Percentiles rank a stretch among this genome's conserved stretches.
phyloP scores from a whole-genome alignment of 2,797 vertebrate genomes.

The Xenentodon cancila region DNA sequence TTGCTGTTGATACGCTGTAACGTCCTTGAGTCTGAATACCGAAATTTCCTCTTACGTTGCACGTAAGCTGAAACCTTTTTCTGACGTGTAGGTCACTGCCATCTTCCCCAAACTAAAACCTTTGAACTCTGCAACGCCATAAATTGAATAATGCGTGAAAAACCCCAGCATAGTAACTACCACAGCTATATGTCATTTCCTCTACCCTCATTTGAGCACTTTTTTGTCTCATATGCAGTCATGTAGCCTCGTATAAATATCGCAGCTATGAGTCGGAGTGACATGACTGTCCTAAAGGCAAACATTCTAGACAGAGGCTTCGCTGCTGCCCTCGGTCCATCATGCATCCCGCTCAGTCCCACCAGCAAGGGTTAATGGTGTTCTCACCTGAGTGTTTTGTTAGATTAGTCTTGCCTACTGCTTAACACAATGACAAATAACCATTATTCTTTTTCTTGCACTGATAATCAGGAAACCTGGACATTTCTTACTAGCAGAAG shows the following conservation, averaged over 20 bases:
- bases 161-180: neutral
- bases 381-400: conserved; percentile 83
- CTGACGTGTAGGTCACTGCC: neutral
- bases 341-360: conserved; percentile 60
- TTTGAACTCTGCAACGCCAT: neutral
- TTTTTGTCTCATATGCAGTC: neutral
- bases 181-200: neutral
- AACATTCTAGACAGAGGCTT: conserved; percentile 41
- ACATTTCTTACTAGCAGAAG: conserved; percentile 97
- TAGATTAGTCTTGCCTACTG: conserved; percentile 91
- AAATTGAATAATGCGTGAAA: conserved; percentile 1
- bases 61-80: conserved; percentile 2
- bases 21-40: conserved; percentile 9
- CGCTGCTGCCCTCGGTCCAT: conserved; percentile 42
- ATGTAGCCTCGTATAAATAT: conserved; percentile 16
- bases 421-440: conserved; percentile 99
- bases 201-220: neutral
- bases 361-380: conserved; percentile 89
- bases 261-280: conserved; percentile 22
- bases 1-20: conserved; percentile 19
- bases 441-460: conserved; percentile 98
- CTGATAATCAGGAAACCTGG: conserved; percentile 99
- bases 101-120: conserved; percentile 5
- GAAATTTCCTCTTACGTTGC: conserved; percentile 14
- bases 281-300: conserved; percentile 26